phyloP scores from a whole-genome alignment of 2,888 invertebrate genomes.

The Drosophila meridiana region DNA sequence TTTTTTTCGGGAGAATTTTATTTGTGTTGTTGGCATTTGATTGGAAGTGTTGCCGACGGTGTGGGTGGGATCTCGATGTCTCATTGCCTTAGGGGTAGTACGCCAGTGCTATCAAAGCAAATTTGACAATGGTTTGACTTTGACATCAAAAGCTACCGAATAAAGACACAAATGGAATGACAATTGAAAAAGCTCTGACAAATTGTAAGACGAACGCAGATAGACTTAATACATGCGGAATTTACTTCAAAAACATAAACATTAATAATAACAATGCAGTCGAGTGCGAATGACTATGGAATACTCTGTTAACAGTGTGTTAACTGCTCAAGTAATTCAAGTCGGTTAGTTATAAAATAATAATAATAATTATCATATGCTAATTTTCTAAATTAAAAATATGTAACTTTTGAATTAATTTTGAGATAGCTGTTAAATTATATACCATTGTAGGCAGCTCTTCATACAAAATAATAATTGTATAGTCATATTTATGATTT shows the following conservation, averaged over 20 bases:
- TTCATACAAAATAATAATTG: too few relatives aligned
- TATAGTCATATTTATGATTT: too few relatives aligned
- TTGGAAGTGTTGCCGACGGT: slow-evolving; percentile 59
- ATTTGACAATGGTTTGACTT: slow-evolving; percentile 72
- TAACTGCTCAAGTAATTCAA: background rate
- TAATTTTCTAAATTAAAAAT: too few relatives aligned
- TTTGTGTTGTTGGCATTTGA: slow-evolving; percentile 60
- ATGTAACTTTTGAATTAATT: too few relatives aligned
- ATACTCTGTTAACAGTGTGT: background rate
- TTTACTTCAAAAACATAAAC: background rate
- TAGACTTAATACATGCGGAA: background rate
- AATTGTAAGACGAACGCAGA: slow-evolving; percentile 13
- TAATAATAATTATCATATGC: too few relatives aligned
- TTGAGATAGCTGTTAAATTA: too few relatives aligned
- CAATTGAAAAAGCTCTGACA: slow-evolving; percentile 40
- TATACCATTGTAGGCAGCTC: too few relatives aligned
- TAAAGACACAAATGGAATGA: slow-evolving; percentile 46
- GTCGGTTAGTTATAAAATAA: background rate
- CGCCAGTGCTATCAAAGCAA: slow-evolving; percentile 60
- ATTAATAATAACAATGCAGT: background rate
- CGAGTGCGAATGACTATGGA: background rate
- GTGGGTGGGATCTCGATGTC: slow-evolving; percentile 24
- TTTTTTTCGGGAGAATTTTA: slow-evolving; percentile 33
- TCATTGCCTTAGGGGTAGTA: slow-evolving; percentile 48
- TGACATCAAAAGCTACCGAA: slow-evolving; percentile 54